Evolutionary conservation across 2,113 vertebrate genomes (phyloP).

Genomic region (Stegastes partitus): DNA sequence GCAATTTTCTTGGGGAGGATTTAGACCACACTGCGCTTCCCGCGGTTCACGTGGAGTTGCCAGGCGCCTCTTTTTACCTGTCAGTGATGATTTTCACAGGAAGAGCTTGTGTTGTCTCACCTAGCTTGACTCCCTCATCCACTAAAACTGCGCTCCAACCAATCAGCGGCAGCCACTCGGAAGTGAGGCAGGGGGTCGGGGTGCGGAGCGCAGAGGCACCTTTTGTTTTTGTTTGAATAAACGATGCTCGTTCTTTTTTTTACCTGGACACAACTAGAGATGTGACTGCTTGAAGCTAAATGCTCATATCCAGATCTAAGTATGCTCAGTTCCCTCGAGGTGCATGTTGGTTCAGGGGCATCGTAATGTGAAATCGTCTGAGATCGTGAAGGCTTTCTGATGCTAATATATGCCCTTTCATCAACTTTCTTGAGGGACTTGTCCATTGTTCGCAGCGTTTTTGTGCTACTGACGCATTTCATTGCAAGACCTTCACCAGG

Average conservation of each 20-base stretch:
- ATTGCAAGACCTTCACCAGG: no score
- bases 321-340: no score
- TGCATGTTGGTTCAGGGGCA: no score
- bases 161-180: conserved; percentile 21
- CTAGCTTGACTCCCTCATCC: conserved; percentile 28
- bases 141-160: conserved; percentile 5
- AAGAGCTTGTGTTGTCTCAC: conserved; percentile 47
- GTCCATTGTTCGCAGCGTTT: no score
- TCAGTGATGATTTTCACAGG: conserved; percentile 53
- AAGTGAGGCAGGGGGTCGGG: conserved; percentile 8
- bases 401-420: no score
- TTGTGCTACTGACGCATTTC: no score
- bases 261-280: no score
- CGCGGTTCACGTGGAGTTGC: conserved; percentile 30
- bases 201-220: neutral
- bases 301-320: no score
- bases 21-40: conserved; percentile 27
- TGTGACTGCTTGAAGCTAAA: no score
- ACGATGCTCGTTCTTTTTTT: neutral
- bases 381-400: no score
- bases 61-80: conserved; percentile 42
- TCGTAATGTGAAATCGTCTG: no score
- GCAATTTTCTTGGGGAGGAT: conserved; percentile 37
- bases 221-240: conserved; percentile 8
- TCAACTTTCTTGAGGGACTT: no score